Evolutionary conservation across 2,797 vertebrate genomes (phyloP).

Genomic region (Enteromius argenteus): DNA sequence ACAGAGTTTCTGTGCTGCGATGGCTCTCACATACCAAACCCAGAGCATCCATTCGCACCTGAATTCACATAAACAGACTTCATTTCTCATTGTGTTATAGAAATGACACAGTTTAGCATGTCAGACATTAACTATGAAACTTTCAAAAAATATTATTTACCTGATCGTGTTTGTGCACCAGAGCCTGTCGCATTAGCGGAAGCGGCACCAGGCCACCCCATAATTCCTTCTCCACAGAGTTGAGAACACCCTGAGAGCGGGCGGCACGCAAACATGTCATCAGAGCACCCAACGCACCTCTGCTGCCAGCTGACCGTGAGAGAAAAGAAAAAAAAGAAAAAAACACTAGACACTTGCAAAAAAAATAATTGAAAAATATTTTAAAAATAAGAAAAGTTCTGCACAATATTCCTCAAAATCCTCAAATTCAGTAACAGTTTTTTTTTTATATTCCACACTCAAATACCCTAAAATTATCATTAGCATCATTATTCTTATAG

Average conservation of each 20-base stretch:
- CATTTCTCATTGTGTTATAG: not conserved
- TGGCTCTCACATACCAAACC: slow-evolving; percentile 93
- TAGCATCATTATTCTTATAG: no score
- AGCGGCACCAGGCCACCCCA: slow-evolving; percentile 85
- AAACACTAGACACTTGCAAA: not conserved
- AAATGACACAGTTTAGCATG: not conserved
- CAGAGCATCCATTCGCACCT: slow-evolving; percentile 93
- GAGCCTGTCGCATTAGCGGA: slow-evolving; percentile 82
- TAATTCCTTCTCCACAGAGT: slow-evolving; percentile 75
- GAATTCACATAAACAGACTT: not conserved
- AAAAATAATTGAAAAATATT: no score
- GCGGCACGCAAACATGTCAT: slow-evolving; percentile 93
- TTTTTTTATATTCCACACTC: not conserved
- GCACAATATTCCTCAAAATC: not conserved
- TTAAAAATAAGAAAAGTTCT: no score
- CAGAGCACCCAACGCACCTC: slow-evolving; percentile 89
- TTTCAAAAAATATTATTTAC: slow-evolving; percentile 69
- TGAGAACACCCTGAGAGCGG: slow-evolving; percentile 87
- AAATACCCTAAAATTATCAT: not conserved
- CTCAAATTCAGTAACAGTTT: no score
- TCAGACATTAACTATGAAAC: not conserved
- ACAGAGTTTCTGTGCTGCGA: slow-evolving; percentile 89
- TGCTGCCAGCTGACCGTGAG: slow-evolving; percentile 73
- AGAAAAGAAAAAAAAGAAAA: not conserved
- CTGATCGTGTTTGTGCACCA: slow-evolving; percentile 93